Base-by-base conservation (phyloP, 2,888 invertebrate species). In the Cantharis rufa region DNA sequence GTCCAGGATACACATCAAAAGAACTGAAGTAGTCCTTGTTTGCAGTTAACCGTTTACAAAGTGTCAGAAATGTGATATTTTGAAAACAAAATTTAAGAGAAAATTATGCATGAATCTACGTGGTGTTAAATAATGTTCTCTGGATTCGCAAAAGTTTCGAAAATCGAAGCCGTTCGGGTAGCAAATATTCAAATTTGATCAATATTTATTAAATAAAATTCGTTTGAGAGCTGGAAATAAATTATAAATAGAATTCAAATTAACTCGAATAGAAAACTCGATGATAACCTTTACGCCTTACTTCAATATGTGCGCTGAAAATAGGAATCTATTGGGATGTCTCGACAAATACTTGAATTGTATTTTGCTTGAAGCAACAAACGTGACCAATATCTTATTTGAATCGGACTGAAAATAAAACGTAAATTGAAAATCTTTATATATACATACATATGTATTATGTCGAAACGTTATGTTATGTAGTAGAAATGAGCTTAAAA, bases 221-320 rank as follows among this genome's bases (percentile, higher is more conserved):
- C 48, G 48, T n/a, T n/a, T 48, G 48, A 9, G n/a, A 48, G n/a
- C 7, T 48, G n/a, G 48, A 48, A 48, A 48, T 48, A 48, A 48
- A 48, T 48, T 48, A 48, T 48, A 48, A 48, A 48, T 48, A 48
- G 48, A 48, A 48, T 48, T 48, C n/a, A 48, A 48, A 48, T 48
- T 48, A 48, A 48, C 48, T 48, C n/a, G 48, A 48, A 48, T 48
- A 48, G 48, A 48, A 48, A 48, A 48, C 48, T 48, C 48, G 48
- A 48, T n/a, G 48, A 48, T 48, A 48, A 48, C 48, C 48, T 48
- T 48, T 48, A 48, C 48, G 48, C 48, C 48, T 48, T 48, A 48
- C 48, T 48, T 71, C 71, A 63, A 71, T 71, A 71, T 71, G 71
- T 71, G 71, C 28, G 71, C 28, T 71, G 71, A 63, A 63, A 71